These are phyloP conservation scores for Euclidia mi DNA, from an alignment of 2,888 invertebrate genomes.

Conservation along the genomic window DNA sequence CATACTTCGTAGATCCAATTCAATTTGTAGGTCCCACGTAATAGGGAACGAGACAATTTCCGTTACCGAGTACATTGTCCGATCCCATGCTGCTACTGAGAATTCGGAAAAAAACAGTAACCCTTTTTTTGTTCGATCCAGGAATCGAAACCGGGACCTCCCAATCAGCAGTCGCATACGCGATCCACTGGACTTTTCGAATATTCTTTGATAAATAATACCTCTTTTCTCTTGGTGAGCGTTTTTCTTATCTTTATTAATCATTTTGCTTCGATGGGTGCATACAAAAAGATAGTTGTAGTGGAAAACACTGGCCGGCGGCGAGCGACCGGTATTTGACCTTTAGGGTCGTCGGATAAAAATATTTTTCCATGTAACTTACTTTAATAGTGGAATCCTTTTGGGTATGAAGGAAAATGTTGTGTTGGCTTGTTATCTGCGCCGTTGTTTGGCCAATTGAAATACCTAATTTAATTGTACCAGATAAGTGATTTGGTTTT, in stretches of 20 bases:
- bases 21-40: too few relatives aligned
- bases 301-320: slow-evolving; percentile 42
- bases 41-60: too few relatives aligned
- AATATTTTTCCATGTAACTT: slow-evolving; percentile 44
- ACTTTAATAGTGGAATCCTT: slow-evolving; percentile 36
- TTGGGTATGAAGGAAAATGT: slow-evolving; percentile 21
- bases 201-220: slow-evolving; percentile 57
- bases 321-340: slow-evolving; percentile 40
- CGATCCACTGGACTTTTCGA: slow-evolving; percentile 3
- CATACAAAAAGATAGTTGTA: slow-evolving; percentile 61
- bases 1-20: too few relatives aligned
- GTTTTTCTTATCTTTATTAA: slow-evolving; percentile 68
- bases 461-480: slow-evolving; percentile 14
- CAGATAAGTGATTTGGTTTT: too few relatives aligned
- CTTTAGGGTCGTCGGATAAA: slow-evolving; percentile 40
- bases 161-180: too few relatives aligned
- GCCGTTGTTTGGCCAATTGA: slow-evolving; percentile 25
- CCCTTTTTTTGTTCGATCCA: too few relatives aligned
- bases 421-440: slow-evolving; percentile 39
- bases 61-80: too few relatives aligned
- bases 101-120: too few relatives aligned
- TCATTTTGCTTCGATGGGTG: slow-evolving; percentile 66
- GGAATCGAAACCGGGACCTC: too few relatives aligned
- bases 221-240: slow-evolving; percentile 51
- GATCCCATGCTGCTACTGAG: too few relatives aligned